These are phyloP conservation scores for Ranitomeya imitator DNA, from an alignment of 2,113 vertebrate species.

Conservation along the genomic window DNA sequence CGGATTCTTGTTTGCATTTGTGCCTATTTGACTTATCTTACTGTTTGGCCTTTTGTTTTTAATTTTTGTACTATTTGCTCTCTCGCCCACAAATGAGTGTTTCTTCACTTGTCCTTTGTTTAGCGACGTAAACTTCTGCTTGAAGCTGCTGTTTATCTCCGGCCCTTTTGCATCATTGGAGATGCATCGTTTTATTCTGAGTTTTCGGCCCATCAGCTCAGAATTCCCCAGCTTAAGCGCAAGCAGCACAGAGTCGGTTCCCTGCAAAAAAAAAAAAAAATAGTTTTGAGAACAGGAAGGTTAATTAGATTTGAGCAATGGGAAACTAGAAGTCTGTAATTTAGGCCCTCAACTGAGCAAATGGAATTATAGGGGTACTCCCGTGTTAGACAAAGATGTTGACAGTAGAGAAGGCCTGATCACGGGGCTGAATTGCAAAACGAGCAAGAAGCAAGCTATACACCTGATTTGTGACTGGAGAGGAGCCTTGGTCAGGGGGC, in stretches of 20 bases:
- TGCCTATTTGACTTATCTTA: background rate
- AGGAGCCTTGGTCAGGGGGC: too few relatives aligned
- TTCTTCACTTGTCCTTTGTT: background rate
- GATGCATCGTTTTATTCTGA: constrained; percentile 81
- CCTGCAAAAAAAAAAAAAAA: constrained; percentile 67
- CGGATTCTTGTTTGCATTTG: background rate
- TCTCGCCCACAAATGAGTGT: constrained; percentile 23
- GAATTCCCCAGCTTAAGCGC: constrained; percentile 85
- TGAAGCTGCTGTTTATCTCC: background rate
- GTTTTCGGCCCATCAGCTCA: constrained; percentile 77
- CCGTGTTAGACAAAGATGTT: too few relatives aligned
- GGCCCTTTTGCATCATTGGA: constrained; percentile 66
- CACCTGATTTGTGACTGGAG: too few relatives aligned
- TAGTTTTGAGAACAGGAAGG: background rate
- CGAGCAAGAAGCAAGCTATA: too few relatives aligned
- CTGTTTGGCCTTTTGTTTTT: constrained; percentile 10
- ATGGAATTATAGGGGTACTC: too few relatives aligned
- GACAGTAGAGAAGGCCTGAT: too few relatives aligned
- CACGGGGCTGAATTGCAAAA: too few relatives aligned
- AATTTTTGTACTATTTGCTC: background rate
- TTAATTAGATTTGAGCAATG: background rate
- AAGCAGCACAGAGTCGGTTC: constrained; percentile 83
- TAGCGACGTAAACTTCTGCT: background rate
- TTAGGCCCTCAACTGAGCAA: too few relatives aligned
- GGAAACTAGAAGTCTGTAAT: too few relatives aligned